Conservation (phyloP, 1,140 invertebrate species). For the Papilio xuthus region DNA sequence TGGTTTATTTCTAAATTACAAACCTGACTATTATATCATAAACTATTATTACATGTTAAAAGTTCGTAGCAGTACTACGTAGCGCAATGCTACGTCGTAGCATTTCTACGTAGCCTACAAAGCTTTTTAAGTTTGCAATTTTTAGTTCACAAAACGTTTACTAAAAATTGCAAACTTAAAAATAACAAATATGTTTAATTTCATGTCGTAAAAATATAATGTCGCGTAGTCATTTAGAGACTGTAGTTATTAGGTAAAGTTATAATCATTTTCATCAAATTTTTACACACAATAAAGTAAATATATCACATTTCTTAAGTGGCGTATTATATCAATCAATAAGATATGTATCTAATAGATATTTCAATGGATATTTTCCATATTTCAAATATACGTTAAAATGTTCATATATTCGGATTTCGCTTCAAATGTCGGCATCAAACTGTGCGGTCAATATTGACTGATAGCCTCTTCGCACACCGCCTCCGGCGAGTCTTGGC, state of each 20-base stretch:
- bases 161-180: no score
- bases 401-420: slow-evolving; percentile 14
- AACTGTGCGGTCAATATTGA: slow-evolving; percentile 42
- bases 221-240: no score
- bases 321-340: no score
- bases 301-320: no score
- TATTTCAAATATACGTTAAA: slow-evolving; percentile 27
- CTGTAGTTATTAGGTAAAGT: no score
- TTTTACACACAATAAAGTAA: no score
- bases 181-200: no score
- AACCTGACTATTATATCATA: not conserved
- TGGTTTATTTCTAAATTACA: no score
- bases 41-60: not conserved
- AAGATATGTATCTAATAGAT: not conserved
- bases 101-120: not conserved
- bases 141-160: no score
- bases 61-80: slow-evolving; percentile 2
- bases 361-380: not conserved
- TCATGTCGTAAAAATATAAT: no score
- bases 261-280: no score
- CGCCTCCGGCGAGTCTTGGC: slow-evolving; percentile 15
- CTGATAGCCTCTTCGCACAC: slow-evolving; percentile 10
- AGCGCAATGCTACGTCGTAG: not conserved
- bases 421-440: slow-evolving; percentile 24
- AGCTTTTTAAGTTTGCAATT: no score